Base-by-base conservation (phyloP, 2,113 vertebrate genomes). In the Cepphus grylle region DNA sequence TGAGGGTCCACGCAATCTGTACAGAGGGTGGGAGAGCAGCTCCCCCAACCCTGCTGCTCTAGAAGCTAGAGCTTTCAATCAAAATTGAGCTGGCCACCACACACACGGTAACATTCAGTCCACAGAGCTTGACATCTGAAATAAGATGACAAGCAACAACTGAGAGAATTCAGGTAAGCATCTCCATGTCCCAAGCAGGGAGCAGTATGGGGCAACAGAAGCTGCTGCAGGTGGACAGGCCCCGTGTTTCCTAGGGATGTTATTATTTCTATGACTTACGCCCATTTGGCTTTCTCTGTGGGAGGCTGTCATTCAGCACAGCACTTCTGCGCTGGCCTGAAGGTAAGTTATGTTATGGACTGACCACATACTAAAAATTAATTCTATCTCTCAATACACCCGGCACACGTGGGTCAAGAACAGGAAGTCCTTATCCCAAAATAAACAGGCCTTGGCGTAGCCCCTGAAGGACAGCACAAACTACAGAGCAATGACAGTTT, bases 161-260 rank as follows among this genome's bases (percentile, higher is more conserved):
- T 50, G 32, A 73, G 34, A 77, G 38, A 63, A 58, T 43, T 73
- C 16, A 23, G 32, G 36, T 29, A 29, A 80, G 45, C 32, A 47
- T 29, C 10, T 50, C 43, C 27, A 3, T 8, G 16, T 52, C n/a
- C 47, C 65, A 65, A 14, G 30, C 21, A 81, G 45, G 20, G 49
- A 89, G 69, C 26, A 76, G 32, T 9, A 23, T 8, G 9, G 26
- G 29, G n/a, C 42, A 81, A 34, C 16, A 16, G 52, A 65, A 52
- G 43, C n/a, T 85, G 81, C 45, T 55, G 22, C 77, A 91, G 78
- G 50, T 58, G n/a, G 70, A 52, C 40, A n/a, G 61, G 11, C 5
- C n/a, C 36, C 0, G 0, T 8, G 25, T 3, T 50, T 36, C 29
- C 59, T 5, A n/a, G 20, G 10, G 66, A 81, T 13, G 12, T 36